Evolutionary conservation across 2,113 vertebrate species (phyloP).

Genomic region (Clinocottus analis): DNA sequence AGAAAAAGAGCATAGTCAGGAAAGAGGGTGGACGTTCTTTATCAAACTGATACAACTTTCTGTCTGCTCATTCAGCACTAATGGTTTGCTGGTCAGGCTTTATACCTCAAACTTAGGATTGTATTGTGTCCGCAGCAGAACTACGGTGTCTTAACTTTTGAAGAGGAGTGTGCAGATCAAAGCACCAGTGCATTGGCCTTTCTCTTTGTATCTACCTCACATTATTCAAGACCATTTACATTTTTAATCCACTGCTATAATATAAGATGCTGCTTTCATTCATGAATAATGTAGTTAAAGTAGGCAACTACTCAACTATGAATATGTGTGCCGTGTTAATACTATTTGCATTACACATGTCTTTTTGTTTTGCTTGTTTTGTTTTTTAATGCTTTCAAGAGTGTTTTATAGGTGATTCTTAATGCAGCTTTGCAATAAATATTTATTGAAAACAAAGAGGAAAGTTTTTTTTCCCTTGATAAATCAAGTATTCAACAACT

Average conservation of each 20-base stretch:
- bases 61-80: constrained; percentile 67
- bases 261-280: constrained; percentile 57
- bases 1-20: constrained; percentile 69
- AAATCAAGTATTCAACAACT: constrained; percentile 74
- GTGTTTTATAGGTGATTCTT: constrained; percentile 72
- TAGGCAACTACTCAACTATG: constrained; percentile 52
- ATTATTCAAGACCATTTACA: constrained; percentile 69
- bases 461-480: constrained; percentile 74
- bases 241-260: constrained; percentile 60
- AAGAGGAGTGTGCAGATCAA: constrained; percentile 55
- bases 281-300: constrained; percentile 50
- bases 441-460: constrained; percentile 68
- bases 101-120: constrained; percentile 59
- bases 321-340: constrained; percentile 65
- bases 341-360: constrained; percentile 57
- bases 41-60: constrained; percentile 62
- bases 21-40: constrained; percentile 68
- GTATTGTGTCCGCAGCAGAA: constrained; percentile 49
- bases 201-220: constrained; percentile 81
- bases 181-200: constrained; percentile 43
- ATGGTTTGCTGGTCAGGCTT: constrained; percentile 67
- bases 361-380: constrained; percentile 64
- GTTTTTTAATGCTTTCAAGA: constrained; percentile 59
- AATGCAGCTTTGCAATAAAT: constrained; percentile 75
- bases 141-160: constrained; percentile 51